Conservation (phyloP, 2,888 invertebrate species). For the Elysia crispata region DNA sequence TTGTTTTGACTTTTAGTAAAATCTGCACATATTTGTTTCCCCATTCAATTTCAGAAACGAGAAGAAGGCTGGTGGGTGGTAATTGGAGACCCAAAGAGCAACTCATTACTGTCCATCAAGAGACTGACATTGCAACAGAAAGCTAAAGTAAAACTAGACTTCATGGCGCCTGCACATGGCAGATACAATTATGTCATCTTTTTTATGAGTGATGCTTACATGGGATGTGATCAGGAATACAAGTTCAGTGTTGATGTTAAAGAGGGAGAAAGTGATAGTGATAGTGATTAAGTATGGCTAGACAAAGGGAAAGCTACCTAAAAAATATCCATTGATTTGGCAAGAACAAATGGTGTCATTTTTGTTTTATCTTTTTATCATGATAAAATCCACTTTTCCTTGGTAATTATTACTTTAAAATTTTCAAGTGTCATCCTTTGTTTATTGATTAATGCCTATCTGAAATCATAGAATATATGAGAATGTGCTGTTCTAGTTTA, state of each 20-base stretch:
- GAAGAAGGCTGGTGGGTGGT: constrained; percentile 94
- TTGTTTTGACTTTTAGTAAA: no score
- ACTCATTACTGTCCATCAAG: constrained; percentile 97
- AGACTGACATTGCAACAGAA: constrained; percentile 94
- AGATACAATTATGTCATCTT: constrained; percentile 95
- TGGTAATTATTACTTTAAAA: no score
- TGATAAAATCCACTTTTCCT: no score
- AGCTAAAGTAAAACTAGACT: constrained; percentile 92
- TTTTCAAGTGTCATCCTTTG: no score
- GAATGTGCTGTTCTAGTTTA: no score
- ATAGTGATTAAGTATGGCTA: constrained; percentile 50
- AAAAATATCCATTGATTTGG: no score
- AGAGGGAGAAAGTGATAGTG: constrained; percentile 70
- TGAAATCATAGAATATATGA: no score
- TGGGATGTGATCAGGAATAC: constrained; percentile 99
- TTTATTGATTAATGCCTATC: no score
- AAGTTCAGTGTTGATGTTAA: constrained; percentile 83
- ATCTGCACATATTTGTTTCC: no score
- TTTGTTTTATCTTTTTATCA: no score
- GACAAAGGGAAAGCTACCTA: no score
- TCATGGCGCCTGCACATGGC: constrained; percentile 92
- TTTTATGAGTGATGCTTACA: constrained; percentile 99
- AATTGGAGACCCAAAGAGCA: constrained; percentile 95
- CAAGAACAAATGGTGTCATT: no score
- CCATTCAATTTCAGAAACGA: constrained; percentile 77